Evolutionary conservation across 2,113 vertebrate genomes (phyloP).

Genomic region (Eurystomus gularis): DNA sequence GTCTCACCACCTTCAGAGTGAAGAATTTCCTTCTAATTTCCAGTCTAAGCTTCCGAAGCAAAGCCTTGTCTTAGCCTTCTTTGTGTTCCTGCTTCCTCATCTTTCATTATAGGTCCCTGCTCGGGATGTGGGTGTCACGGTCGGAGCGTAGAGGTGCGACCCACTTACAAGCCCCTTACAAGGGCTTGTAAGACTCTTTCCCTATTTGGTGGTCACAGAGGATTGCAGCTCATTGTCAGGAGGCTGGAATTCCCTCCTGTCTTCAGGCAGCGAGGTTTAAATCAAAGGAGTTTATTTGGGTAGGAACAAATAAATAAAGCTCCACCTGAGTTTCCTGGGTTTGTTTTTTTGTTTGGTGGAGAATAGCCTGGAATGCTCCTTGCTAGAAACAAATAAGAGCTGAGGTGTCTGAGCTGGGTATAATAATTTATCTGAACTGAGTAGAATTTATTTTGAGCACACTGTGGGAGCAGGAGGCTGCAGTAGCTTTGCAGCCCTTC

Average conservation of each 20-base stretch:
- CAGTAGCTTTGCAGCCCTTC: not conserved
- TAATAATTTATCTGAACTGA: not conserved
- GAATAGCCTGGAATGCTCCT: not conserved
- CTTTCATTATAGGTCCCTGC: not conserved
- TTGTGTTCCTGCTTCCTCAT: rapidly evolving
- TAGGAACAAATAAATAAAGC: not conserved
- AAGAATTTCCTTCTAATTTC: no score
- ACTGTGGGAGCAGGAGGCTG: not conserved
- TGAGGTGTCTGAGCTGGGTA: not conserved
- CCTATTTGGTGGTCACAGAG: rapidly evolving
- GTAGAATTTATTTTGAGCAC: not conserved
- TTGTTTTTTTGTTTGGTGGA: not conserved
- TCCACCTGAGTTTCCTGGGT: not conserved
- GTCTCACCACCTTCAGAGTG: no score
- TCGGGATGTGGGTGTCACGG: no score
- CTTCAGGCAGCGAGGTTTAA: not conserved
- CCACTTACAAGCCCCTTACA: no score
- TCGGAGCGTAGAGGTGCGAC: no score
- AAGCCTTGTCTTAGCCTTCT: not conserved
- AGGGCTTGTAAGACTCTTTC: not conserved
- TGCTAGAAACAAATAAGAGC: not conserved
- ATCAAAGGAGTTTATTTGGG: not conserved
- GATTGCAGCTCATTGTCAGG: not conserved
- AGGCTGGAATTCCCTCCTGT: not conserved
- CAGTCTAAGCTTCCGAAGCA: not conserved